These are phyloP conservation scores for Pampusana beccarii DNA, from an alignment of 2,113 vertebrate species.

Conservation along the genomic window DNA sequence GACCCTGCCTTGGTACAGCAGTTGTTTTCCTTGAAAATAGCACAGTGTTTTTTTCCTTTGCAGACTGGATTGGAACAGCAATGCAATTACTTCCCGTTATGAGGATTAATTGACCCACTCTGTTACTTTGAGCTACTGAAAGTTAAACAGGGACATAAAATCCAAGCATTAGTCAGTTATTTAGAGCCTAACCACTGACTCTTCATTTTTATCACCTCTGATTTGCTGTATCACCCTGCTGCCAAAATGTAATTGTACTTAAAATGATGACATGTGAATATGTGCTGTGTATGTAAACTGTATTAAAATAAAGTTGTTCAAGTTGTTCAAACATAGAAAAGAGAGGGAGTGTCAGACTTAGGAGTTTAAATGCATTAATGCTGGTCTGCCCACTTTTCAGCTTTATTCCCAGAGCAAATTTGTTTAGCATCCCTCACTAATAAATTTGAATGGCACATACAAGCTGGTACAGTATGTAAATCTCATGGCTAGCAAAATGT, in stretches of 20 bases:
- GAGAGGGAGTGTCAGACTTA: neutral
- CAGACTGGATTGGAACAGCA: constrained; percentile 13
- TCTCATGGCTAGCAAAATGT: neutral
- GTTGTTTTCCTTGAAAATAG: constrained; percentile 20
- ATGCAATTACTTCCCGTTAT: constrained; percentile 33
- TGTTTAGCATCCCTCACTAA: neutral
- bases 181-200: neutral
- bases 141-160: constrained; percentile 13
- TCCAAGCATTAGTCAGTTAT: constrained; percentile 12
- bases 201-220: neutral
- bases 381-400: neutral
- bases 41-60: neutral
- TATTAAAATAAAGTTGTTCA: neutral
- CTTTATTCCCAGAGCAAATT: neutral
- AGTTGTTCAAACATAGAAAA: neutral
- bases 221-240: neutral
- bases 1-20: neutral
- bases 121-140: neutral
- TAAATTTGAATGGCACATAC: neutral
- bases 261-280: neutral
- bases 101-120: constrained; percentile 58
- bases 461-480: neutral
- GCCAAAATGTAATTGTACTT: neutral
- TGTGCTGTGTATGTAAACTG: neutral
- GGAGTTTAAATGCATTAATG: neutral